Percentiles rank a stretch among this genome's conserved stretches.
These are phyloP conservation scores for Triplophysa dalaica DNA, from an alignment of 2,113 vertebrate genomes.

Conservation along the genomic window DNA sequence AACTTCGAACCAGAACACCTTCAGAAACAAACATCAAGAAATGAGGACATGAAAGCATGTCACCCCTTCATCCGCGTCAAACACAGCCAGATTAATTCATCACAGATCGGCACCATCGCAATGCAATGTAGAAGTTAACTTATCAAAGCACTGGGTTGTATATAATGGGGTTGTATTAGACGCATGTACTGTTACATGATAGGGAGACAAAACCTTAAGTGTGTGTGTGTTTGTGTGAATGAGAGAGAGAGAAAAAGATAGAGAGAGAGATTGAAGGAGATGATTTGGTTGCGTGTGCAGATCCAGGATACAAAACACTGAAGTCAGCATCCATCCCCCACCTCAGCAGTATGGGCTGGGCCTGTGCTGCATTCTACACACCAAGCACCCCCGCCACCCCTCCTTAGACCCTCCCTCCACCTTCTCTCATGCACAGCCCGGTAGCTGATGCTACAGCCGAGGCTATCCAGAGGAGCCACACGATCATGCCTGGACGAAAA, in stretches of 20 bases:
- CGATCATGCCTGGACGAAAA: slow-evolving; percentile 31
- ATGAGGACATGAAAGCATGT: slow-evolving; percentile 12
- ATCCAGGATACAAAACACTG: slow-evolving; percentile 58
- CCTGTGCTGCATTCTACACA: slow-evolving; percentile 66
- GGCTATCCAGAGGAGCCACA: slow-evolving; percentile 38
- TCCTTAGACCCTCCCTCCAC: slow-evolving; percentile 22
- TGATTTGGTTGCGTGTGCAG: slow-evolving; percentile 44
- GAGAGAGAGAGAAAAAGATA: neutral
- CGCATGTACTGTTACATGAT: neutral
- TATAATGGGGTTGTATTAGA: neutral
- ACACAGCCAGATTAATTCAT: neutral
- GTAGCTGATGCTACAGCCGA: slow-evolving; percentile 27
- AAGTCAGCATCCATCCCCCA: slow-evolving; percentile 58
- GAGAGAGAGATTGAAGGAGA: slow-evolving; percentile 10
- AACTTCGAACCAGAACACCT: neutral
- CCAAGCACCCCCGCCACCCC: slow-evolving; percentile 14
- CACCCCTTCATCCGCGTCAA: slow-evolving; percentile 14
- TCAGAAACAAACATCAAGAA: neutral
- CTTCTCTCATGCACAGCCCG: slow-evolving; percentile 27
- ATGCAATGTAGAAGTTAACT: neutral
- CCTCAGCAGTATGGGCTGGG: slow-evolving; percentile 59
- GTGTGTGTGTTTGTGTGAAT: too few species aligned
- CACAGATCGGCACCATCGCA: slow-evolving; percentile 7
- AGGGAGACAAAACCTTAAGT: neutral
- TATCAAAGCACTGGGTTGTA: neutral